Base-by-base conservation (phyloP, 2,888 invertebrate species). In the Eucriotettix oculatus region DNA sequence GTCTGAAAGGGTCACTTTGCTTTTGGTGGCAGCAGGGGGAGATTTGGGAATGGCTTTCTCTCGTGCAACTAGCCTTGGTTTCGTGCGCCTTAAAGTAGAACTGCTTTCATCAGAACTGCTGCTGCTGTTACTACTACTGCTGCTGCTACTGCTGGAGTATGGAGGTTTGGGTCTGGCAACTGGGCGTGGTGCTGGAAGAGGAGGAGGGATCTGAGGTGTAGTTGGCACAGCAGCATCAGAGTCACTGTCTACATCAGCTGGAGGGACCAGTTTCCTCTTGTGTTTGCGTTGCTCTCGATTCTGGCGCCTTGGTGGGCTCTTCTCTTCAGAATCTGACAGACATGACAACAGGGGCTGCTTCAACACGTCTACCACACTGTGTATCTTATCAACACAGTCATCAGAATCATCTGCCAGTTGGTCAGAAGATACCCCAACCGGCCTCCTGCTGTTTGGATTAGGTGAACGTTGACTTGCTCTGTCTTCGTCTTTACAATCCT, bases 171-270 rank as follows among this genome's bases (percentile, higher is more conserved):
- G n/a, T 5, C 48, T 14, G 48, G 14, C 48, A n/a, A n/a, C 48
- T 48, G 48, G 48, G 9, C 14, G 53, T 16, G 17, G 16, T 11
- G 16, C 53, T 9, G 54, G n/a, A n/a, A 12, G 54, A 16, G 17
- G 54, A 12, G 16, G 54, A 16, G 16, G 10, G 54, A 12, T 29
- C 17, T 12, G 54, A 1, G 54, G 54, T 14, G 54, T n/a, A 42
- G 68, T 71, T 41, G 69, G 65, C 52, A 68, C 60, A 1, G 69
- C 66, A 7, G 68, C 63, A 53, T 71, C 72, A 9, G 69, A 68
- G 58, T 71, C 73, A 61, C 71, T 71, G 41, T 73, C 73, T 5
- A 11, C n/a, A 48, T 48, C n/a, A 48, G 14, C 48, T 48, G 48
- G 48, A 9, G 48, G 48, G 9, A 48, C 48, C 48, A 14, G 3